Percentiles rank a stretch among this genome's conserved stretches.
These are phyloP conservation scores for Parotocinclus haroldoi DNA, from an alignment of 2,797 vertebrate species.

Conservation along the genomic window DNA sequence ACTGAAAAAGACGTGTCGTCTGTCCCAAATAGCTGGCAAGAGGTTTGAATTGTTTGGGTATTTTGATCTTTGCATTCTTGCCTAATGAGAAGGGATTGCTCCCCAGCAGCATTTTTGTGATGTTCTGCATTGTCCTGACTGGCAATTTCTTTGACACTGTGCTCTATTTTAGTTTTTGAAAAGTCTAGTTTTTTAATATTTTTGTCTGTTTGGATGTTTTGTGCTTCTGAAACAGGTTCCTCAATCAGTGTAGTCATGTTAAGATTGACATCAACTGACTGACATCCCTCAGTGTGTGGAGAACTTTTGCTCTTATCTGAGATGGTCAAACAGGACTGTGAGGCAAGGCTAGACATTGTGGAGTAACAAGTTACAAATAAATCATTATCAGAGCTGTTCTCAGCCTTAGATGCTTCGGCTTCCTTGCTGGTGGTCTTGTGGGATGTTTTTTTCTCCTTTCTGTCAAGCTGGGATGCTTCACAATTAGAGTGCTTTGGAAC, in stretches of 20 bases:
- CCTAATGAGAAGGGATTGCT: slow-evolving; percentile 2
- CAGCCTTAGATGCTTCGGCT: slow-evolving; percentile 52
- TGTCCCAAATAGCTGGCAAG: slow-evolving; percentile 19
- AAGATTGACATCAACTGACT: slow-evolving; percentile 61
- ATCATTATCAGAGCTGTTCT: slow-evolving; percentile 70
- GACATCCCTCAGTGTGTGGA: slow-evolving; percentile 30
- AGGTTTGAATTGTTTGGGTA: slow-evolving; percentile 25
- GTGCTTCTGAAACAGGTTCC: slow-evolving; percentile 68
- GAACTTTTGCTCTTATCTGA: slow-evolving; percentile 66
- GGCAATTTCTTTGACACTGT: slow-evolving; percentile 25
- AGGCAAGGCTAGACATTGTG: slow-evolving; percentile 63
- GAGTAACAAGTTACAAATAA: slow-evolving; percentile 72
- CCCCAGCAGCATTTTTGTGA: slow-evolving; percentile 44
- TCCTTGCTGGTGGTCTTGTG: slow-evolving; percentile 48
- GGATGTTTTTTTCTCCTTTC: slow-evolving; percentile 45
- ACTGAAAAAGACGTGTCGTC: slow-evolving; percentile 18
- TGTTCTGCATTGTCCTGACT: slow-evolving; percentile 36
- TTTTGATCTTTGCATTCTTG: slow-evolving; percentile 26
- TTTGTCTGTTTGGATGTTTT: slow-evolving; percentile 56
- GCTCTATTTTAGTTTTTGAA: slow-evolving; percentile 23
- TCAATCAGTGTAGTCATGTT: slow-evolving; percentile 59
- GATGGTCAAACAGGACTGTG: slow-evolving; percentile 72
- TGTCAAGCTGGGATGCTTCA: slow-evolving; percentile 8
- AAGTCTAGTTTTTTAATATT: slow-evolving; percentile 10
- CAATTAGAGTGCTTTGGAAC: slow-evolving; percentile 26